These are phyloP conservation scores for Ceratina australensis DNA, from an alignment of 1,140 invertebrate species.

Conservation along the genomic window DNA sequence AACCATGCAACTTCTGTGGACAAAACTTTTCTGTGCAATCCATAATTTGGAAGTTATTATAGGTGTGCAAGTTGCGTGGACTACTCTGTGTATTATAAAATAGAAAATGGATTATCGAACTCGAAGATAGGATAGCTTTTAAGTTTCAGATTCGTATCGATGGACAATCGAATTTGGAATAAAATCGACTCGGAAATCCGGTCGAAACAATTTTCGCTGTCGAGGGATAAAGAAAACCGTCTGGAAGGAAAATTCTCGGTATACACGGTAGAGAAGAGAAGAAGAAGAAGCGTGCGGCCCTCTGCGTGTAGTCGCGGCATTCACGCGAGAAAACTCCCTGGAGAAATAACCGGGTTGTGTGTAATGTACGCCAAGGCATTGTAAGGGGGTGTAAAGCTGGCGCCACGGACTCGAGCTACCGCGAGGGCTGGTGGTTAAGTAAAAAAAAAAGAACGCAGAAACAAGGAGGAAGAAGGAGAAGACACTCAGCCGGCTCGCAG, in stretches of 20 bases:
- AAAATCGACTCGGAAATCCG: too few species aligned
- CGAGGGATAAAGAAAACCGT: too few species aligned
- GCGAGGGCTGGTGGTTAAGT: constrained; percentile 34
- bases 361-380: constrained; percentile 74
- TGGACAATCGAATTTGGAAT: background rate
- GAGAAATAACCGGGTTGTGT: constrained; percentile 75
- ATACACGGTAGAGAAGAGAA: too few species aligned
- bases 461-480: constrained; percentile 26
- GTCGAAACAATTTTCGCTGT: too few species aligned
- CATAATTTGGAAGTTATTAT: too few species aligned
- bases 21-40: too few species aligned
- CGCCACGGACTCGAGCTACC: constrained; percentile 1
- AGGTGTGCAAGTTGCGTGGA: too few species aligned
- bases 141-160: too few species aligned
- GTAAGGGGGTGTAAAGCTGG: constrained; percentile 64
- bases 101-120: too few species aligned
- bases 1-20: too few species aligned
- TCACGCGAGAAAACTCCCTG: constrained; percentile 74
- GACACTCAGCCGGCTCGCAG: constrained; percentile 38
- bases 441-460: constrained; percentile 10
- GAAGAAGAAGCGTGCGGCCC: background rate
- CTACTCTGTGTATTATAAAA: too few species aligned
- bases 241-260: constrained; percentile 25
- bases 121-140: too few species aligned
- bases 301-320: constrained; percentile 67